Evolutionary conservation across 1,140 invertebrate species (phyloP), one percentile per base, ranked within the genome.

Genomic region (Scaptodrosophila lebanonensis): DNA sequence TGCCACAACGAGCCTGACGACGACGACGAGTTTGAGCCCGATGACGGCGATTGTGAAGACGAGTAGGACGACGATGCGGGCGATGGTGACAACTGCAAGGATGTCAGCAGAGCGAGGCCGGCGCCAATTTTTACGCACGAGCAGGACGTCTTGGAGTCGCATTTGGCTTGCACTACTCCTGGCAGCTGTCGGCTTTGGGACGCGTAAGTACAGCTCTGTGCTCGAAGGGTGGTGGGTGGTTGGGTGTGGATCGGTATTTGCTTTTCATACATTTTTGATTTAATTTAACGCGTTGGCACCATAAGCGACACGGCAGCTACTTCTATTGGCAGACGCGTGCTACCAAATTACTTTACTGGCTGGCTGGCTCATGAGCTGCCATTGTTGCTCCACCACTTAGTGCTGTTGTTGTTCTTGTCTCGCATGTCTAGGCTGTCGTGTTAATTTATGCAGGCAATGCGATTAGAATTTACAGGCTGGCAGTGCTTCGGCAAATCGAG

Each of bases 181-280:
- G 20, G 11, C 42, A 22, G 39, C 40, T 48, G 25, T 68, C 16
- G 50, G 38, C 64, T 39, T 62, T 59, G 69, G 65, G 36, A 66
- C 63, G 49, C 51, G 73, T 79, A 79, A 79, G 73, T 79, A 66
- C 54, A 77, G 68, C 73, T 57, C 30, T 30, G 67, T 58, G 53
- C 30, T 25, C 49, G 22, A 3, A 25, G 22, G 22, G 8, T 3
- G 8, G 8, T 36, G 36, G 35, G 36, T 15, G 16, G 8, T 20
- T 44, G 8, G 18, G 12, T 42, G 17, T 29, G 33, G 27, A 17
- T 22, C 8, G 30, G 33, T 47, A 20, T 60, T 17, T 38, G 32
- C 36, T 35, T 47, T 64, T 64, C 67, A 58, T 72, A 56, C 57
- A 77, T 77, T 61, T 79, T 79, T 79, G 45, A 77, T 79, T 77